Percentiles rank a stretch among this genome's conserved stretches.
These are phyloP conservation scores for Chlamydotis undulata DNA, from an alignment of 2,113 vertebrate genomes.

Conservation along the genomic window DNA sequence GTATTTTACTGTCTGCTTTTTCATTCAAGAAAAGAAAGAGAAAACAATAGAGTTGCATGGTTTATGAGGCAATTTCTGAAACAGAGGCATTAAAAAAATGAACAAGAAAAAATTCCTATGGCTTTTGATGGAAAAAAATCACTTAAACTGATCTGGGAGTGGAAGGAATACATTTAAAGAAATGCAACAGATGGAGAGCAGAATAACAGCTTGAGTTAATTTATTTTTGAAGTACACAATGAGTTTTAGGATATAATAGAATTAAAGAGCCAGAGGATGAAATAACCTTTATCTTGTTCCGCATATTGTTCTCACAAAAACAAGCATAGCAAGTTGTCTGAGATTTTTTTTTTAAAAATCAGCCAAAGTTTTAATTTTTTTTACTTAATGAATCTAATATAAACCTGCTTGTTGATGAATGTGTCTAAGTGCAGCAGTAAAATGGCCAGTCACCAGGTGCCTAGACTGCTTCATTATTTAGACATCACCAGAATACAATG, in stretches of 20 bases:
- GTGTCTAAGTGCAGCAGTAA: background rate
- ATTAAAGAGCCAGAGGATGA: slow-evolving; percentile 65
- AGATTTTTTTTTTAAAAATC: background rate
- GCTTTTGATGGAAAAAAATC: slow-evolving; percentile 57
- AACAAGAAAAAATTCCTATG: slow-evolving; percentile 41
- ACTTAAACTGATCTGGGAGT: slow-evolving; percentile 66
- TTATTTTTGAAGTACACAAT: slow-evolving; percentile 79
- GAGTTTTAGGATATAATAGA: slow-evolving; percentile 77
- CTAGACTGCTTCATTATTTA: background rate
- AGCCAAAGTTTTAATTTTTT: background rate
- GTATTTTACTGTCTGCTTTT: slow-evolving; percentile 28
- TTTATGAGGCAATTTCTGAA: slow-evolving; percentile 73
- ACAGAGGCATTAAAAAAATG: slow-evolving; percentile 35
- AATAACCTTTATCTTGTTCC: slow-evolving; percentile 42
- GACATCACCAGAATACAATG: background rate
- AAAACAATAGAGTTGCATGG: slow-evolving; percentile 51
- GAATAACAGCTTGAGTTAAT: slow-evolving; percentile 77
- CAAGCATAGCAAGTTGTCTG: background rate
- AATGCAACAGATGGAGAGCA: slow-evolving; percentile 76
- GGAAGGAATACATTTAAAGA: slow-evolving; percentile 70
- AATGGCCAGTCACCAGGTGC: background rate
- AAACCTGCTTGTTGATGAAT: background rate
- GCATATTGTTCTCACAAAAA: slow-evolving; percentile 34
- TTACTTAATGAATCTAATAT: background rate
- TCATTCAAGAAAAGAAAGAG: background rate